Evolutionary conservation across 2,888 invertebrate species (phyloP).

Genomic region (Melolontha melolontha): DNA sequence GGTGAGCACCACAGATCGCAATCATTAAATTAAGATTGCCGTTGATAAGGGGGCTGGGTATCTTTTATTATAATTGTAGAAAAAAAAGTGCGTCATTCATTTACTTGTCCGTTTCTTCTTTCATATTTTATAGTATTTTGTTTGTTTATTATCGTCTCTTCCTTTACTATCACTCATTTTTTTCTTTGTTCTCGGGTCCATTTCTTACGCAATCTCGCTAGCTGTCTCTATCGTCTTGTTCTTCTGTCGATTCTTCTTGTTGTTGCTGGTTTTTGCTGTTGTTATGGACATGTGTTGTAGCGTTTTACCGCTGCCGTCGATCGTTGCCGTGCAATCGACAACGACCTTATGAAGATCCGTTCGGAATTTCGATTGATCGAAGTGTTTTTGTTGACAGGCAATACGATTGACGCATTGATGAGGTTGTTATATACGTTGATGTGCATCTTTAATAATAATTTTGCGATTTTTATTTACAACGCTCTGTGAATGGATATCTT

Average conservation of each 20-base stretch:
- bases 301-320: too few relatives aligned
- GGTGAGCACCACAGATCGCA: conserved; percentile 50
- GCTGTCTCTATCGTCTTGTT: background rate
- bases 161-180: conserved; percentile 8
- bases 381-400: conserved; percentile 26
- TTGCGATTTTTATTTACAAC: conserved; percentile 27
- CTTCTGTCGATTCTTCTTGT: background rate
- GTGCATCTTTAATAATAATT: conserved; percentile 32
- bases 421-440: conserved; percentile 31
- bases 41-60: conserved; percentile 20
- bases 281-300: background rate
- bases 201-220: conserved; percentile 10
- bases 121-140: conserved; percentile 11
- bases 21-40: conserved; percentile 54
- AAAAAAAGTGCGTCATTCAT: conserved; percentile 22
- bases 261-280: background rate
- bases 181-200: background rate
- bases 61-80: conserved; percentile 28
- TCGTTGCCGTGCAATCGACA: too few relatives aligned
- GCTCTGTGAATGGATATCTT: conserved; percentile 35
- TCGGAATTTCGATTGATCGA: conserved; percentile 31
- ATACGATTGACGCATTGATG: conserved; percentile 24
- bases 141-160: conserved; percentile 3
- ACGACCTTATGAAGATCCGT: conserved; percentile 19
- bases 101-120: conserved; percentile 24